Base-by-base conservation (phyloP, 2,797 vertebrate genomes). In the Spinus olivaceus region DNA sequence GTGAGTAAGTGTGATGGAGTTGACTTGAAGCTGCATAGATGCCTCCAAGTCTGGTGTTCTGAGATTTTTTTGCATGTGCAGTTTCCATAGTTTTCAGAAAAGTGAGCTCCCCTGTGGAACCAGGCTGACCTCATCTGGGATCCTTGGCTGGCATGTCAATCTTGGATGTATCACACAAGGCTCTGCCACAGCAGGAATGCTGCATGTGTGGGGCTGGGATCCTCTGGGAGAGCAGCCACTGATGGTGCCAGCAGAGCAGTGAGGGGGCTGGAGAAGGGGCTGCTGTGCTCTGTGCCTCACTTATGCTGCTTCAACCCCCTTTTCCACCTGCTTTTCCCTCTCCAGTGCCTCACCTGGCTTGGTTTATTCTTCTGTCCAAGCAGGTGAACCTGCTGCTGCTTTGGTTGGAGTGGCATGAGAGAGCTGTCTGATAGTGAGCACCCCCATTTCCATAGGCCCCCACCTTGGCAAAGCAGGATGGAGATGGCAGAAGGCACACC, bases 401-500 rank as follows among this genome's bases (percentile, higher is more conserved):
- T 35, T 1, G 1, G 37, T 50, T 49, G 41, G 10, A 42, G 59
- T 13, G 51, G 44, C 57, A 23, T 2, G 1, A 42, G 44, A 44
- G 50, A 77, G 57, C 49, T 71, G 46, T 30, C 42, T 73, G 81
- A 72, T 35, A 35, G 8, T 1, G 21, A 81, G 7, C 53, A 8
- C 41, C 25, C 21, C 7, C 3, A 27, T 78, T 73, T 90, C 83
- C 23, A 4, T 3, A 39, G 51, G 28, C 24, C 23, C 23, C 32
- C 3, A 1, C 69, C 70, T 76, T 51, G 73, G 86, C 88, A 76
- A 67, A 81, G 73, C 64, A 24, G 37, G 81, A 21, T 3, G 8
- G 83, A 66, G 71, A 53, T 93, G 91, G 84, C 79, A 94, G 56
- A 46, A 94, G 88, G 54, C 69, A 70, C 47, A 2, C 60, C 79